Conservation (phyloP, 2,888 invertebrate species). For the Chloroclysta siterata region DNA sequence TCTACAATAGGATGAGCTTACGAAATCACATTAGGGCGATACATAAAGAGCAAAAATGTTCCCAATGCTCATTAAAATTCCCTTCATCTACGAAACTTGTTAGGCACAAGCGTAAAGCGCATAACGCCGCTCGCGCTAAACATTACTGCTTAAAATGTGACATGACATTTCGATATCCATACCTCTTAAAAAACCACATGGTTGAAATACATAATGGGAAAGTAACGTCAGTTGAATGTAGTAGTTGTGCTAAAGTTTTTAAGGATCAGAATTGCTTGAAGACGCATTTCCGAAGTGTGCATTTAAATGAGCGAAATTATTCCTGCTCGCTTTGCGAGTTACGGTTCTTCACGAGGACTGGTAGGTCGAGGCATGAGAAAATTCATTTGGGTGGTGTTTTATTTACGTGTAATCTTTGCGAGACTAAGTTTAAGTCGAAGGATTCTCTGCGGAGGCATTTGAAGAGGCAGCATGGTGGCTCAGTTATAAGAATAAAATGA, state of each 20-base stretch:
- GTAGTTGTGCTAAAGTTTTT: constrained; percentile 55
- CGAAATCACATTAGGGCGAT: constrained; percentile 50
- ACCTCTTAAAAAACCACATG: constrained; percentile 50
- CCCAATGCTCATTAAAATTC: constrained; percentile 52
- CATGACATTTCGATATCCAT: constrained; percentile 50
- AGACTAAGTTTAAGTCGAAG: constrained; percentile 55
- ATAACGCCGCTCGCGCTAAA: constrained; percentile 36
- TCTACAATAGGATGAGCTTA: constrained; percentile 55
- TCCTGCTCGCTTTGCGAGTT: constrained; percentile 51
- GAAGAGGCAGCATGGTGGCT: constrained; percentile 50
- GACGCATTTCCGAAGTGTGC: constrained; percentile 53
- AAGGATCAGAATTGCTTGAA: constrained; percentile 47
- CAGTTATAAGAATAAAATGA: not conserved
- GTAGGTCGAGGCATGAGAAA: constrained; percentile 55
- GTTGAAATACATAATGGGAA: constrained; percentile 52
- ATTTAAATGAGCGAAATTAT: constrained; percentile 54
- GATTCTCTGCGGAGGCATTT: constrained; percentile 58
- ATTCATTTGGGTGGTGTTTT: constrained; percentile 54
- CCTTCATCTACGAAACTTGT: constrained; percentile 32
- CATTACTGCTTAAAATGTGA: constrained; percentile 48
- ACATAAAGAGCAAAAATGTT: constrained; percentile 57
- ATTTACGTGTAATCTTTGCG: constrained; percentile 56
- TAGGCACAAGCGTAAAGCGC: constrained; percentile 41
- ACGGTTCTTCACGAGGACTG: constrained; percentile 57
- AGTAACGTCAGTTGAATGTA: constrained; percentile 45